Evolutionary conservation across 2,113 vertebrate species (phyloP), one percentile per base, ranked within the genome.

Genomic region (Spilogale gracilis): DNA sequence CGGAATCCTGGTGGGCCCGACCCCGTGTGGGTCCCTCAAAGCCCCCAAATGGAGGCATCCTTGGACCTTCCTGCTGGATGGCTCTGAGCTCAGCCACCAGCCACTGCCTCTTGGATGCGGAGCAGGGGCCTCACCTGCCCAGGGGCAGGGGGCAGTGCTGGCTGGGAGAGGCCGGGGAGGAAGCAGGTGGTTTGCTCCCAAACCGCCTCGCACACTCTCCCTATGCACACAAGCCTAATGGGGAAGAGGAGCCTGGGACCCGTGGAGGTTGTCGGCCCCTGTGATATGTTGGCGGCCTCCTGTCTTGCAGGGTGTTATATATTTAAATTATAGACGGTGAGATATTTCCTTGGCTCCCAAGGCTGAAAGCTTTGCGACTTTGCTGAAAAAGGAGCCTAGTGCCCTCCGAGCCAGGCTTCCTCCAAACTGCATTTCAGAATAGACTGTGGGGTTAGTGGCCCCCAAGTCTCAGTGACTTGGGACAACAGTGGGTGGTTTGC

Each of bases 201-300:
- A 4, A 60, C 21, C 0, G 0, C 13, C 43, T n/a, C 5, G 2
- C 25, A 16, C 0, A 3, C 23, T 71, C 61, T 63, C 1, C 8
- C 30, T 81, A 48, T 54, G 60, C 25, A 11, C 25, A 10, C 2
- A 7, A 25, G n/a, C 38, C 61, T 52, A 8, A 3, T 11, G 32
- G 20, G 48, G 65, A 45, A 76, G 60, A 60, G 63, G n/a, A 69
- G 10, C 73, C 20, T 56, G 50, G 65, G 82, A 30, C 58, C 30
- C 1, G 1, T 1, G 43, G 21, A 54, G 25, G 11, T 73, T 3
- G 1, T 69, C 5, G 0, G n/a, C 38, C 52, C 43, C 73, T 32
- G 13, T 6, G 21, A 1, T 14, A 5, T 58, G 81, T n/a, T 4
- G 30, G 69, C 45, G 23, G 45, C 30, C 91, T 60, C 50, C 86